Conservation (phyloP, 2,797 vertebrate genomes). For the Pangasius mekongensis region DNA sequence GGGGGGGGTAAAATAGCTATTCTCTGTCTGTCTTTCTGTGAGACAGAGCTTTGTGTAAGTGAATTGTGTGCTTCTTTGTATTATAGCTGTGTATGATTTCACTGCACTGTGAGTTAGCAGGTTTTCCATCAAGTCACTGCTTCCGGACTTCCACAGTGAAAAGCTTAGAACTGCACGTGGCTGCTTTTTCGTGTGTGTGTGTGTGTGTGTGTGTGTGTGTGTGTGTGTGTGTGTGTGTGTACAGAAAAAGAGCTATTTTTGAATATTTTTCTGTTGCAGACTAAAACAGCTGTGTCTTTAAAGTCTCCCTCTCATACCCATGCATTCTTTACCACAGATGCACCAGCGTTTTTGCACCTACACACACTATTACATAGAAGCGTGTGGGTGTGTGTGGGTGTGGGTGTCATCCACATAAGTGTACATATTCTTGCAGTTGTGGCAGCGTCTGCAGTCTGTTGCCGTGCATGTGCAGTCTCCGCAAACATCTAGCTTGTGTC, state of each 20-base stretch:
- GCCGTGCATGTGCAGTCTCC: background rate
- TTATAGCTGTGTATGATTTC: slow-evolving; percentile 31
- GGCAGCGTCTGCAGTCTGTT: background rate
- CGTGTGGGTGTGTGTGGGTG: background rate
- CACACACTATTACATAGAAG: slow-evolving; percentile 1
- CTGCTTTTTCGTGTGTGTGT: background rate
- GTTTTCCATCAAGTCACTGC: slow-evolving; percentile 6
- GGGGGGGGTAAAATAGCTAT: background rate
- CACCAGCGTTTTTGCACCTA: slow-evolving; percentile 9
- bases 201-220: background rate
- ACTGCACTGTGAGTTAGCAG: slow-evolving; percentile 1
- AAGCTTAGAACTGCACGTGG: slow-evolving; percentile 46
- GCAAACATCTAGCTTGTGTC: background rate
- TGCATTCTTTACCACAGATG: slow-evolving; percentile 18
- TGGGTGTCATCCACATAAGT: background rate
- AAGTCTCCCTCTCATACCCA: background rate
- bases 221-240: background rate
- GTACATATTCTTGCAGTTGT: background rate
- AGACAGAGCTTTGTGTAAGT: background rate
- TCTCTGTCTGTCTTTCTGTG: background rate
- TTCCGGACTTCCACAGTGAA: slow-evolving; percentile 17
- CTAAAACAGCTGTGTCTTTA: slow-evolving; percentile 37
- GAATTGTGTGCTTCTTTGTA: slow-evolving; percentile 29
- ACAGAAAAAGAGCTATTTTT: background rate
- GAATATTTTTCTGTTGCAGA: too few relatives aligned